Percentiles rank a stretch among this genome's conserved stretches.
These are phyloP conservation scores for Eilema caniola DNA, from an alignment of 2,888 invertebrate genomes.

Conservation along the genomic window DNA sequence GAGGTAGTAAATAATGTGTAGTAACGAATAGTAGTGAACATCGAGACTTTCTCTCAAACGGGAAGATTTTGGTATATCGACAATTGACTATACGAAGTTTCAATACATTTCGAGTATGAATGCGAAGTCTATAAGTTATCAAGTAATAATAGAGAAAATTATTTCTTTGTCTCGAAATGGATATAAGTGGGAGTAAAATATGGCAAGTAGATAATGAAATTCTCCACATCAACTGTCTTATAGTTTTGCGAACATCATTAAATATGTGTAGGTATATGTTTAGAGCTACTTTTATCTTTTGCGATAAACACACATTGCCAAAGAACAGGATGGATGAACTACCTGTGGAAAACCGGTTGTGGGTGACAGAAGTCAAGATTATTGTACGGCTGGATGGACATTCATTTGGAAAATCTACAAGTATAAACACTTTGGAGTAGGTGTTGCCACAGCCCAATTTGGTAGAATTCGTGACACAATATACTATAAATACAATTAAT, in stretches of 20 bases:
- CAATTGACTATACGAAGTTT: constrained; percentile 24
- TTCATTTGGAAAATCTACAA: constrained; percentile 26
- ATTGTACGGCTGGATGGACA: constrained; percentile 17
- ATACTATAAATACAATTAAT: not conserved
- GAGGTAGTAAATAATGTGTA: constrained; percentile 41
- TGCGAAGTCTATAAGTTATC: constrained; percentile 23
- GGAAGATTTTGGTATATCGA: constrained; percentile 9
- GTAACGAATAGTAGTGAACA: not conserved
- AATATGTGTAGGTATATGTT: constrained; percentile 10
- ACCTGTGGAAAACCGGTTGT: constrained; percentile 29
- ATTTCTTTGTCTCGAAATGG: constrained; percentile 17
- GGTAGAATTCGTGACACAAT: constrained; percentile 7
- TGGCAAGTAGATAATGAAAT: constrained; percentile 19
- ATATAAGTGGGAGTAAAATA: constrained; percentile 3
- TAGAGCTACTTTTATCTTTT: constrained; percentile 17
- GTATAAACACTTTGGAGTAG: constrained; percentile 8
- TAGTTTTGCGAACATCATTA: constrained; percentile 12
- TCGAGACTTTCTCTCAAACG: not conserved
- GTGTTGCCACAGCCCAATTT: constrained; percentile 21
- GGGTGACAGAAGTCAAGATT: constrained; percentile 23
- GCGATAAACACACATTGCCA: constrained; percentile 19
- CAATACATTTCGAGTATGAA: constrained; percentile 18
- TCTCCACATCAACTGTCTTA: constrained; percentile 7
- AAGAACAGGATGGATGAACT: constrained; percentile 22
- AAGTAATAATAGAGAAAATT: constrained; percentile 8